Evolutionary conservation across 1,140 invertebrate genomes (phyloP), one percentile per base, ranked within the genome.

Genomic region (Calephelis nemesis): DNA sequence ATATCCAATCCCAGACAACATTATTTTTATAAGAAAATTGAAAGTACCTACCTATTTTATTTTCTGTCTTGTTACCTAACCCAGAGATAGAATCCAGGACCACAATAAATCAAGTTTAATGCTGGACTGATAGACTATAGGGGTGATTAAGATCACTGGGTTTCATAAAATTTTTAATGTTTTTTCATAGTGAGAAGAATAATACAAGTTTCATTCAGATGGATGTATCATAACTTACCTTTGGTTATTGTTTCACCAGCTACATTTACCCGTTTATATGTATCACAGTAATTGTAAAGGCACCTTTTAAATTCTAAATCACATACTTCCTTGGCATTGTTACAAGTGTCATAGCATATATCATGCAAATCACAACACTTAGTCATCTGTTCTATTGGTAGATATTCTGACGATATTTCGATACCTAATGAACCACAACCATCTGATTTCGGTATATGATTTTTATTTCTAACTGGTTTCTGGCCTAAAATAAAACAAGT

Each of bases 301-400:
- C 97, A 98, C 74, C 94, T 93, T 79, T 97, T 97, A 80, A 98
- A 98, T 45, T 96, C 94, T 58, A 97, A 84, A 89, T 98, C 97
- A 91, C 97, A 98, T 0, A 95, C 91, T 83, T 97, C 96, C 87
- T 97, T 98, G 62, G 96, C 95, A 45, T 90, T 94, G 74, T 96
- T 97, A 83, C 97, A 98, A 4, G 96, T 97, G 71, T 97, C 97
- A 78, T 98, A 98, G 84, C 97, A 98, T 70, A 96, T 94, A 76
- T 98, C 97, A 86, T 98, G 97, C 3, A 83, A 78, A 83, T 98
- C 94, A 90, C 97, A 98, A 79, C 97, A 98, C 72, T 94, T 94
- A 8, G 95, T 96, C 95, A 97, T 96, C 85, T 96, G 94, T 39
- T 93, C 91, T 9, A 96, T 89, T 8, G 96, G 96, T 40, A 97